Base-by-base conservation (phyloP, 2,888 invertebrate species). In the Rhopalosiphum nymphaeae region DNA sequence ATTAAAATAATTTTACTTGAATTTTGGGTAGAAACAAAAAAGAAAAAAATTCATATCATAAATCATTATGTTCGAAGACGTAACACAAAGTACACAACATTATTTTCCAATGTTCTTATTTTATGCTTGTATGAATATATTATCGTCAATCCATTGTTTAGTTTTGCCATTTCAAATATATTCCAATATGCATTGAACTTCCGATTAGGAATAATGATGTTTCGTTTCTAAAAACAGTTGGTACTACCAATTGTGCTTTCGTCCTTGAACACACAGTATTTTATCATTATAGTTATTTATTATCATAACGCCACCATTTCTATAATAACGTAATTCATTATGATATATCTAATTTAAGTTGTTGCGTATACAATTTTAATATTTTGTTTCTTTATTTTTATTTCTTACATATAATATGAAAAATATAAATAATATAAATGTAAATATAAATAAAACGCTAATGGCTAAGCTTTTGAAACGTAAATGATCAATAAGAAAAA, bases 11-110 rank as follows among this genome's bases (percentile, higher is more conserved):
- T 56, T 85, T 46, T 53, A 84, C 61, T 87, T 87, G 87, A 86
- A 91, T 49, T 92, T 92, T 11, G 36, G 88, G 53, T 67, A 92
- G 88, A 92, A 92, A 92, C 61, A n/a, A 53, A 92, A 92, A 78
- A 67, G 26, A 44, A 78, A 89, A 44, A 44, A 46, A 67, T 42
- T 67, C 21, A 21, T 67, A 49, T 88, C 61, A 87, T 92, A 92
- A 92, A 92, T 92, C 87, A 92, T 67, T 67, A 88, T 61, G 87
- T 61, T 26, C 61, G 29, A 7, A n/a, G 21, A 85, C 85, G 13
- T 25, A 56, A 53, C 29, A 42, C 92, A 42, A 61, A 87, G 49
- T 46, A 21, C 21, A 53, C 16, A 53, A 16, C 4, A 21, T 86
- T 92, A 42, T 3, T 16, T 7, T 90, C 11, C 25, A 29, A 91